A percentile compares a stretch with the other conserved stretches of the same genome.
Evolutionary conservation across 2,797 vertebrate genomes (phyloP).

Genomic region (Acanthiza pusilla): DNA sequence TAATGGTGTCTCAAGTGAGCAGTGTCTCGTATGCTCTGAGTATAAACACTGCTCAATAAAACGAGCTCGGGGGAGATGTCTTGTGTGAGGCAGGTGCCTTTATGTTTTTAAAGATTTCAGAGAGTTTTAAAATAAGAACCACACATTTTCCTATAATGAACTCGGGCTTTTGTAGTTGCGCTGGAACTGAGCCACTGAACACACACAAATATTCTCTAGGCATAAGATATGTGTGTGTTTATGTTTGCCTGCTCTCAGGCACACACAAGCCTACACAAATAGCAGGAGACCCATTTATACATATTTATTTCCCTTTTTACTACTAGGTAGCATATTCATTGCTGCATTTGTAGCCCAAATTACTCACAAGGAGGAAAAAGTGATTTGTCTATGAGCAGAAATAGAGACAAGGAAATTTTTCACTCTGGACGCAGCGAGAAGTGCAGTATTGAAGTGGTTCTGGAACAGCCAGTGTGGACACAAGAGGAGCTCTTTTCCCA

Average conservation of each 20-base stretch:
- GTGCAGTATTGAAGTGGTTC: not conserved
- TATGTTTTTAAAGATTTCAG: not conserved
- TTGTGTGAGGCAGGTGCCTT: not conserved
- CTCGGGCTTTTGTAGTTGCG: rapidly evolving
- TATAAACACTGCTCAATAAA: not conserved
- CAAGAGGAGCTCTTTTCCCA: not conserved
- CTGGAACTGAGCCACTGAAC: not conserved
- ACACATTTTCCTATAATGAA: not conserved
- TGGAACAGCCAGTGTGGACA: not conserved
- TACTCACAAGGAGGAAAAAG: not conserved
- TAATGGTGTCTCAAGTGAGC: not conserved
- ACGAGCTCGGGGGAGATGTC: not conserved
- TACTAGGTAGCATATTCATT: not conserved
- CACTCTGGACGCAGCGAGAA: not conserved
- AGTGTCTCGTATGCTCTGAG: not conserved
- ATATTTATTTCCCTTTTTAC: not conserved
- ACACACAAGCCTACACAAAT: not conserved
- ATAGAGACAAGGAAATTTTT: not conserved
- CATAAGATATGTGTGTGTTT: not conserved
- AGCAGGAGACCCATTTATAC: not conserved
- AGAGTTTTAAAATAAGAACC: not conserved
- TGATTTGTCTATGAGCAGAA: not conserved
- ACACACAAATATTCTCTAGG: not conserved
- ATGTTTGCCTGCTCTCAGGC: not conserved
- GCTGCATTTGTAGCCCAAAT: not conserved